A percentile compares a stretch with the other conserved stretches of the same genome.
phyloP scores from a whole-genome alignment of 2,113 vertebrate species.

The Pseudolaguvia tuberculata region DNA sequence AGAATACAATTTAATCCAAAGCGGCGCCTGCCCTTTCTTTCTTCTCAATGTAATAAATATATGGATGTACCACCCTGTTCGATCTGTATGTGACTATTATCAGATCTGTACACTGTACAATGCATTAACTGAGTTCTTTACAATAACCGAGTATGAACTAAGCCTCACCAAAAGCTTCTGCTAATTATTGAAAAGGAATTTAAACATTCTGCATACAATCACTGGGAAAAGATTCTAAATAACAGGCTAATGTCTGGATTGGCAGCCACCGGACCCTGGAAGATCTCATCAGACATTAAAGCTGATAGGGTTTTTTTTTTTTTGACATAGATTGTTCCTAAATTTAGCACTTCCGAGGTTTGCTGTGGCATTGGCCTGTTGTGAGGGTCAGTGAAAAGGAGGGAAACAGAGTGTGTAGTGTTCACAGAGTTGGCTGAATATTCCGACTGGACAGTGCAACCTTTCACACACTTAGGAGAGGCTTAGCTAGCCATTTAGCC shows the following conservation, averaged over 20 bases:
- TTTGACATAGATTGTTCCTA: constrained; percentile 64
- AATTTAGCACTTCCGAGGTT: constrained; percentile 76
- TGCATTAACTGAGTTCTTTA: background rate
- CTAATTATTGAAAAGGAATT: background rate
- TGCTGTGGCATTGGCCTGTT: constrained; percentile 59
- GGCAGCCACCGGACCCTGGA: constrained; percentile 33
- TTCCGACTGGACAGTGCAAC: constrained; percentile 30
- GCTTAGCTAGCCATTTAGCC: background rate
- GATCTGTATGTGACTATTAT: background rate
- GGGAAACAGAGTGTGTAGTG: constrained; percentile 69
- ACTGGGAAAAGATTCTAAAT: constrained; percentile 33
- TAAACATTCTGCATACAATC: background rate
- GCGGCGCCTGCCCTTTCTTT: constrained; percentile 5
- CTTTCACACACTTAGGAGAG: constrained; percentile 23
- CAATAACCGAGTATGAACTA: background rate
- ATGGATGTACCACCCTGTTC: constrained; percentile 3
- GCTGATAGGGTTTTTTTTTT: constrained; percentile 56
- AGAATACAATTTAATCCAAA: background rate
- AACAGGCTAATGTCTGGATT: constrained; percentile 40
- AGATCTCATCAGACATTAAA: constrained; percentile 48
- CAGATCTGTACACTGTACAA: background rate
- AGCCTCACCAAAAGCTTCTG: too few species aligned
- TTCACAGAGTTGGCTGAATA: constrained; percentile 53
- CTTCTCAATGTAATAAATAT: background rate
- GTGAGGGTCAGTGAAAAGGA: constrained; percentile 57